Evolutionary conservation across 1,140 invertebrate species (phyloP), one percentile per base, ranked within the genome.

Genomic region (Dysdera silvatica): DNA sequence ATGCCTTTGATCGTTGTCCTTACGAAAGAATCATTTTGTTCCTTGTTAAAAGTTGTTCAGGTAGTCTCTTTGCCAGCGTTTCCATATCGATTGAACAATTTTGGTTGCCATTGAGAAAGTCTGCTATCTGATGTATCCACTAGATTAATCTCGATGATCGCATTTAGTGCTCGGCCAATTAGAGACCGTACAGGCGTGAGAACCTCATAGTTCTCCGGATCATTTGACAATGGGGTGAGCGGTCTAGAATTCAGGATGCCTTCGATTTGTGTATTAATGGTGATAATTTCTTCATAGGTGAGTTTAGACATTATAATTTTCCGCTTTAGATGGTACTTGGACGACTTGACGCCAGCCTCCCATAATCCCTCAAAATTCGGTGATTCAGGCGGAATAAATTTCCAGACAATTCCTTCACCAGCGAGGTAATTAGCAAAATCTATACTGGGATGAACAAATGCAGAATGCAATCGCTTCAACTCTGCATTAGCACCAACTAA

Each of bases 211-310:
- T 74, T 71, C 20, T 72, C 69, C 2, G 71, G 69, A 62, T 75
- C 71, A 0, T 53, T 26, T 45, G 70, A 70, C 10, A 74, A 56
- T 10, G 71, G 67, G 18, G 40, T 67, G 1, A 75, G 32, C 4
- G 71, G 71, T 7, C 68, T 59, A 14, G 67, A 70, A 61, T 77
- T 76, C 14, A 77, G 48, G 32, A 66, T 64, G 0, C 73, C 73
- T 69, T 75, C 74, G 10, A 75, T 68, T 66, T 72, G 63, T 37
- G 35, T 51, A 23, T 73, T 43, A 8, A 74, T 47, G 1, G 73
- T 74, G 12, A 66, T 20, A 4, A 74, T 65, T 55, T 69, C 63
- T 64, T 76, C 72, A 26, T 63, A 71, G 0, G 56, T 71, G 48
- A 71, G 31, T 7, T 49, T 32, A 23, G 24, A 16, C 20, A 20